Percentiles rank a stretch among this genome's conserved stretches.
These are phyloP conservation scores for Allobates femoralis DNA, from an alignment of 2,797 vertebrate species.

Conservation along the genomic window DNA sequence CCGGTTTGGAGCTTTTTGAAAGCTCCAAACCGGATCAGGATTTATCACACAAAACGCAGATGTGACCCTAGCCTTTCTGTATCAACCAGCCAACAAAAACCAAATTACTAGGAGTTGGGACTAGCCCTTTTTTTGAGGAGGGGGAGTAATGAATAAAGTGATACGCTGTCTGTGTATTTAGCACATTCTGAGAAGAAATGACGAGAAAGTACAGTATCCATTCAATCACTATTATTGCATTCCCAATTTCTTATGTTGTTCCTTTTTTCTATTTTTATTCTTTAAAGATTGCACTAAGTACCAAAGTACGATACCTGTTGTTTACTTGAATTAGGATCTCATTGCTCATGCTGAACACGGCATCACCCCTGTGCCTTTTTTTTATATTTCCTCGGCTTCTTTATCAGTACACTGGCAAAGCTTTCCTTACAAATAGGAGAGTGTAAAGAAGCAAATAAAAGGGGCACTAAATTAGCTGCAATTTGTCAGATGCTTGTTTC, in stretches of 20 bases:
- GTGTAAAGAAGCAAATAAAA: constrained; percentile 32
- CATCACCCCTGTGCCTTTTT: background rate
- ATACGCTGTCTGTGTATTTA: too few relatives aligned
- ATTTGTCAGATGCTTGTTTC: constrained; percentile 29
- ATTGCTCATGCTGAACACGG: background rate
- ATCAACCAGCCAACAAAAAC: too few relatives aligned
- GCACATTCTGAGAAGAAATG: too few relatives aligned
- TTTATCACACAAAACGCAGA: too few relatives aligned
- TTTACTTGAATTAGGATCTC: background rate
- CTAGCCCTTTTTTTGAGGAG: too few relatives aligned
- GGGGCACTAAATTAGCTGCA: constrained; percentile 12
- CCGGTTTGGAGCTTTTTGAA: too few relatives aligned
- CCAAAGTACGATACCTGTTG: background rate
- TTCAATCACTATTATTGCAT: too few relatives aligned
- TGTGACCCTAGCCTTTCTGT: too few relatives aligned
- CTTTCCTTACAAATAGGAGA: constrained; percentile 1
- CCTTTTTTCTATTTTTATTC: background rate
- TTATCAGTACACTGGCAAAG: background rate
- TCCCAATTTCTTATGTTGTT: background rate
- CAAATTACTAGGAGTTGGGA: too few relatives aligned
- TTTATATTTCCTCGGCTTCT: constrained; percentile 5
- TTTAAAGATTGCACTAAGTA: background rate
- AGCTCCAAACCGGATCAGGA: too few relatives aligned
- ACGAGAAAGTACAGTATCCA: too few relatives aligned
- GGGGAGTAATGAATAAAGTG: too few relatives aligned